Evolutionary conservation across 1,140 invertebrate genomes (phyloP).

Genomic region (Drosophila burlai): DNA sequence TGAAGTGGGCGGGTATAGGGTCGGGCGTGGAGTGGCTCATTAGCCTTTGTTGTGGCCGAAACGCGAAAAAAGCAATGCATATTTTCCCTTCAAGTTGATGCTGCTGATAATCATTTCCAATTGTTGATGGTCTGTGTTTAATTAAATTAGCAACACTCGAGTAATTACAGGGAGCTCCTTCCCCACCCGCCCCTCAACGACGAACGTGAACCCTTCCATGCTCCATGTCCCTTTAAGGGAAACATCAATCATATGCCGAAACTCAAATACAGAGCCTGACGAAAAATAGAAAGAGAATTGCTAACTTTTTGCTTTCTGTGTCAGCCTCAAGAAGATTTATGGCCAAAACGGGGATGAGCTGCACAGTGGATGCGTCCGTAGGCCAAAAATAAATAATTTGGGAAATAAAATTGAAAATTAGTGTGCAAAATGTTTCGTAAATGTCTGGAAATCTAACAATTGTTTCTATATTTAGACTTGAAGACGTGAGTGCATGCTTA

Average conservation of each 20-base stretch:
- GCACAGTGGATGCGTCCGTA: not conserved
- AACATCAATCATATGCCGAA: conserved; percentile 56
- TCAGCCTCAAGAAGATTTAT: conserved; percentile 70
- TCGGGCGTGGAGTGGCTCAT: conserved; percentile 51
- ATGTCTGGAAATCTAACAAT: too few relatives aligned
- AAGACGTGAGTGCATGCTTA: too few relatives aligned
- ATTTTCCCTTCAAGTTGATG: conserved; percentile 30
- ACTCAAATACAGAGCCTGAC: conserved; percentile 51
- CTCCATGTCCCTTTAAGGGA: not conserved
- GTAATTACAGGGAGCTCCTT: conserved; percentile 61
- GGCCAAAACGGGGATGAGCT: conserved; percentile 45
- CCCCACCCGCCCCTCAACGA: not conserved
- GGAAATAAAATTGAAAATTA: too few relatives aligned
- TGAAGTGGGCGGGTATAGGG: conserved; percentile 20
- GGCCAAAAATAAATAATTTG: too few relatives aligned
- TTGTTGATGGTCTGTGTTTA: conserved; percentile 60
- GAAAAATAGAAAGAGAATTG: conserved; percentile 55
- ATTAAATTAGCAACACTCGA: conserved; percentile 74
- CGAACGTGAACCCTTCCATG: not conserved
- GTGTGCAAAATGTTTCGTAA: too few relatives aligned
- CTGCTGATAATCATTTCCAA: conserved; percentile 56
- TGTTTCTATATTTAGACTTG: too few relatives aligned
- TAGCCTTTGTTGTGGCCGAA: conserved; percentile 57
- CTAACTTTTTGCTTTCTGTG: conserved; percentile 55
- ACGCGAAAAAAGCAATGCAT: conserved; percentile 31